A percentile compares a stretch with the other conserved stretches of the same genome.
These are phyloP conservation scores for Alviniconcha marisindica DNA, from an alignment of 1,140 invertebrate genomes.

Conservation along the genomic window DNA sequence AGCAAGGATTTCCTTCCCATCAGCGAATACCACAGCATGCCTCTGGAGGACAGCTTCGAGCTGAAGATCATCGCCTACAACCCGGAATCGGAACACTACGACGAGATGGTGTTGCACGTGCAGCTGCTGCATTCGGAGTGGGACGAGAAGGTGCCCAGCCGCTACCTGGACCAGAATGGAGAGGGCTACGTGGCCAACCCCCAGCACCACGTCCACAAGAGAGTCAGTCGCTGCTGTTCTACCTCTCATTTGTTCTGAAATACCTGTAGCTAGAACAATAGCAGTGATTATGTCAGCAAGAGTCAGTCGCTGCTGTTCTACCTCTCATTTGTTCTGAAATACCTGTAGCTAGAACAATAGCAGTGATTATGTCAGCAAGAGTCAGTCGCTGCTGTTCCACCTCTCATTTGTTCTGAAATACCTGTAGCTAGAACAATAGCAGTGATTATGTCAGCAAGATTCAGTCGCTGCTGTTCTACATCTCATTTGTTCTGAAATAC, in stretches of 20 bases:
- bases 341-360: no score
- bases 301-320: no score
- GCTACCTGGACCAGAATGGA: not conserved
- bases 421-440: no score
- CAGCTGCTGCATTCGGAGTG: not conserved
- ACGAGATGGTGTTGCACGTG: not conserved
- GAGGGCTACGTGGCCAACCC: not conserved
- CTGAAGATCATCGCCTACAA: not conserved
- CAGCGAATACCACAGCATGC: not conserved
- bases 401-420: no score
- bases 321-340: no score
- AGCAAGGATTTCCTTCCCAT: not conserved
- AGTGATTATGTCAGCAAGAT: no score
- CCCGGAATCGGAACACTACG: conserved; percentile 2
- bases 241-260: not conserved
- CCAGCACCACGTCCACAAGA: conserved; percentile 27
- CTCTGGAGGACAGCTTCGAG: not conserved
- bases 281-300: no score
- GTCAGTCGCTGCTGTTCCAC: no score
- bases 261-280: no score
- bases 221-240: not conserved
- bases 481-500: no score
- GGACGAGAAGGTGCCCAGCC: not conserved
- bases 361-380: no score
- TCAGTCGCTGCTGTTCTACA: no score